Base-by-base conservation (phyloP, 2,797 vertebrate genomes). In the Streptopelia turtur region DNA sequence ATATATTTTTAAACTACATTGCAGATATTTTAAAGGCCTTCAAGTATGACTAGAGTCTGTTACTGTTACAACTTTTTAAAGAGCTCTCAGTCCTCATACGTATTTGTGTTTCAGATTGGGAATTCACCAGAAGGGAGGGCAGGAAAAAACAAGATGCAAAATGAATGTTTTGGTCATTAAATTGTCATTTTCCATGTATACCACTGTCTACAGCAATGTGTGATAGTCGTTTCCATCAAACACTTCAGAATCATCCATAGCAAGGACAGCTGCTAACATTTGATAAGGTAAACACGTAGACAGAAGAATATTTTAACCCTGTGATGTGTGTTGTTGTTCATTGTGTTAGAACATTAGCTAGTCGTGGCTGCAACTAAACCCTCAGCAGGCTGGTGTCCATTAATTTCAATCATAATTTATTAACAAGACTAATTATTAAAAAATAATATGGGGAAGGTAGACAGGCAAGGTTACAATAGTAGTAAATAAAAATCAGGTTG, bases 321-420 rank as follows among this genome's bases (percentile, higher is more conserved):
- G 33, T 13, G 9, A 60, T n/a, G 33, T 50, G 43, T 45, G 43
- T 60, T 93, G 66, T 16, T 91, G 23, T 37, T 89, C 39, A 39
- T 41, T 83, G 35, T 28, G 20, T 70, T 50, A 87, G 59, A 30
- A 35, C 14, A 20, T 50, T 39, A 66, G 39, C 35, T 57, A 75
- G 49, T 79, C 71, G 55, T 37, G 65, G n/a, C 49, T 83, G 68
- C 69, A 63, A 91, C 70, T 93, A 89, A 93, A 89, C 43, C 59
- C 74, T 92, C 50, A 72, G 72, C 33, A 94, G 85, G 28, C 33
- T 64, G 41, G 24, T 87, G 60, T 56, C 80, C 64, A 77, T 89
- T 87, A 79, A 69, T 79, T 91, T 95, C 39, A 95, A 59, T 41
- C 31, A 25, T 57, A 89, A 56, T 37, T 91, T 59, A 91, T 37